Evolutionary conservation across 2,113 vertebrate species (phyloP).

Genomic region (Callithrix jacchus): DNA sequence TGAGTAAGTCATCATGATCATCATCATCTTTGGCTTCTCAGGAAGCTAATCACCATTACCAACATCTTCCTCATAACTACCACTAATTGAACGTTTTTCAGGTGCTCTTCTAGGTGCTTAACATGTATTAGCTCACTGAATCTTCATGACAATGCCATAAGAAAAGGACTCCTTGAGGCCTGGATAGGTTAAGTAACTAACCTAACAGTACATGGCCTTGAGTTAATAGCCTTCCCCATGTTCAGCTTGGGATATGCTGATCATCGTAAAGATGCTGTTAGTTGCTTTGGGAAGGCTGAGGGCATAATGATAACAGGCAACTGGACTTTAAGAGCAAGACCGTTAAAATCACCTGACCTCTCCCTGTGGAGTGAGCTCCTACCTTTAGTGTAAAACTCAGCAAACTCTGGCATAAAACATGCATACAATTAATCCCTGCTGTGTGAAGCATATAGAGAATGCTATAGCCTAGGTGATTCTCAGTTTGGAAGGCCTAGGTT

Average conservation of each 20-base stretch:
- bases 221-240: neutral
- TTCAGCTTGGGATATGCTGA: neutral
- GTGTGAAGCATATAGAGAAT: neutral
- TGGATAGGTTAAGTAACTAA: neutral
- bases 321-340: neutral
- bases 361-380: neutral
- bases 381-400: neutral
- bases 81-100: neutral
- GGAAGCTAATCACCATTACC: neutral
- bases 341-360: neutral
- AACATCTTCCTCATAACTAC: neutral
- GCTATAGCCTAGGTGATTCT: neutral
- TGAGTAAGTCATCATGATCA: neutral
- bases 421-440: neutral
- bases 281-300: neutral
- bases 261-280: neutral
- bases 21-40: neutral
- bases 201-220: neutral
- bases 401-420: neutral
- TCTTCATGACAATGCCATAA: neutral
- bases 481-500: neutral
- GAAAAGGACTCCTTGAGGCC: neutral
- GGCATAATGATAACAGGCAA: neutral
- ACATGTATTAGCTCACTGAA: neutral
- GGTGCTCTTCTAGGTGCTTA: neutral